phyloP scores from a whole-genome alignment of 2,888 invertebrate genomes.

The Drosophila buzzatii region DNA sequence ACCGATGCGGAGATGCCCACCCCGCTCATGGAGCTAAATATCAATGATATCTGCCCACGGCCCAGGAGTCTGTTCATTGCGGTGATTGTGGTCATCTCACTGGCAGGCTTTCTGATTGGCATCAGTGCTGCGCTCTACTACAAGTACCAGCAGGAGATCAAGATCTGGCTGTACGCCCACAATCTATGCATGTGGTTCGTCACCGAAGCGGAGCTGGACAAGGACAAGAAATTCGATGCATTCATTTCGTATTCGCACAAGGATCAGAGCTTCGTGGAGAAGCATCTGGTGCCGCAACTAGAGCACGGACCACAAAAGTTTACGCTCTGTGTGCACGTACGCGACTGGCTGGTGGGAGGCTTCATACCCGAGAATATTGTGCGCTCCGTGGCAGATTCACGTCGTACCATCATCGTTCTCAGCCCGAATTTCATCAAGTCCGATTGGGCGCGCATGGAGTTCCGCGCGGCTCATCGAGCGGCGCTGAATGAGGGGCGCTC shows the following conservation, averaged over 20 bases:
- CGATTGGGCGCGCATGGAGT: constrained; percentile 91
- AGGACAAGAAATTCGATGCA: constrained; percentile 89
- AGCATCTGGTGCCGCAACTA: constrained; percentile 88
- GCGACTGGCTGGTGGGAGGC: constrained; percentile 91
- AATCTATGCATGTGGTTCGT: constrained; percentile 88
- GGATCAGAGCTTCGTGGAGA: constrained; percentile 90
- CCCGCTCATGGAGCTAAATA: constrained; percentile 62
- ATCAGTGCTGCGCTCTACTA: constrained; percentile 86
- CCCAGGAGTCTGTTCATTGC: constrained; percentile 82
- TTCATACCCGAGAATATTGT: constrained; percentile 90
- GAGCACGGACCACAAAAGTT: constrained; percentile 88
- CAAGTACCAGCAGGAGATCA: constrained; percentile 88
- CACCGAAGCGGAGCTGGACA: constrained; percentile 90
- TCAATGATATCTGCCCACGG: constrained; percentile 85
- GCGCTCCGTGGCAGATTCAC: constrained; percentile 89
- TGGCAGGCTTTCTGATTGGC: constrained; percentile 86
- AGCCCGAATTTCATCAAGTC: constrained; percentile 91
- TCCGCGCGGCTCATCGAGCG: constrained; percentile 90
- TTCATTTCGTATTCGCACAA: constrained; percentile 93
- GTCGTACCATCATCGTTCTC: constrained; percentile 89
- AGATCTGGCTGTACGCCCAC: constrained; percentile 89
- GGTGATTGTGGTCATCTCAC: constrained; percentile 83
- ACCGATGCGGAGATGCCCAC: constrained; percentile 58
- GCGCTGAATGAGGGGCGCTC: constrained; percentile 89
- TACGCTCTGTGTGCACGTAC: constrained; percentile 90